A percentile compares a stretch with the other conserved stretches of the same genome.
phyloP scores from a whole-genome alignment of 2,888 invertebrate species.

The Masnerella sp. region DNA sequence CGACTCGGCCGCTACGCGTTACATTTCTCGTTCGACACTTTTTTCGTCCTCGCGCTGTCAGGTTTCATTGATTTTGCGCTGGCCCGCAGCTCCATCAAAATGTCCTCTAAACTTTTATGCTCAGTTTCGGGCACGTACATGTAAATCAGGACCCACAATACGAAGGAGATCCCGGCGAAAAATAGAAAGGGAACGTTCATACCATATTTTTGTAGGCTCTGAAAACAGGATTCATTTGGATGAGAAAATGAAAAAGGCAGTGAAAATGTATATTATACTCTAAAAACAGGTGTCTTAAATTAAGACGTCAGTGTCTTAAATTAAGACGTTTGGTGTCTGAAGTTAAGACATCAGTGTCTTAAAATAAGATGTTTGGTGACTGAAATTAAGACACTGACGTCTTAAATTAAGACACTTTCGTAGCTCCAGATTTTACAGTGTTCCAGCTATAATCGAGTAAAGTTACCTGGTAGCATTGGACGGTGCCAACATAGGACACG shows the following conservation, averaged over 20 bases:
- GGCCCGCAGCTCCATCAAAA: constrained; percentile 68
- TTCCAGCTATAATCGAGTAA: no score
- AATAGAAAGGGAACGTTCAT: constrained; percentile 69
- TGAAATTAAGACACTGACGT: no score
- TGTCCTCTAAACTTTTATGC: constrained; percentile 74
- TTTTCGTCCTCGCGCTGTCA: constrained; percentile 1
- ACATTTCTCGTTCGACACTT: constrained; percentile 10
- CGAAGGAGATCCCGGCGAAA: constrained; percentile 68
- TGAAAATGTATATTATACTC: no score
- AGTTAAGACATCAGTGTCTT: no score
- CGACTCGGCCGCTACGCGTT: no score
- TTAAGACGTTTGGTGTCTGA: no score
- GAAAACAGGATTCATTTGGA: constrained; percentile 3
- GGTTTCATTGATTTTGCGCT: constrained; percentile 42
- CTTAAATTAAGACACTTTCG: no score
- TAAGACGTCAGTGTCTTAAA: no score
- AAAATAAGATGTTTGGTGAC: no score
- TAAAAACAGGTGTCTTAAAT: no score
- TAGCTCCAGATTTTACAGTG: no score
- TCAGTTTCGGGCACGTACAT: constrained; percentile 75
- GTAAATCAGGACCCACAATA: constrained; percentile 72
- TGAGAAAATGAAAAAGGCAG: neutral
- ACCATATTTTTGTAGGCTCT: constrained; percentile 65
- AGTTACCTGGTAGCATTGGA: constrained; percentile 74
- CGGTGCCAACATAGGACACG: constrained; percentile 66